A percentile compares a stretch with the other conserved stretches of the same genome.
phyloP scores from a whole-genome alignment of 2,888 invertebrate species.

The Tolmerus cingulatus region DNA sequence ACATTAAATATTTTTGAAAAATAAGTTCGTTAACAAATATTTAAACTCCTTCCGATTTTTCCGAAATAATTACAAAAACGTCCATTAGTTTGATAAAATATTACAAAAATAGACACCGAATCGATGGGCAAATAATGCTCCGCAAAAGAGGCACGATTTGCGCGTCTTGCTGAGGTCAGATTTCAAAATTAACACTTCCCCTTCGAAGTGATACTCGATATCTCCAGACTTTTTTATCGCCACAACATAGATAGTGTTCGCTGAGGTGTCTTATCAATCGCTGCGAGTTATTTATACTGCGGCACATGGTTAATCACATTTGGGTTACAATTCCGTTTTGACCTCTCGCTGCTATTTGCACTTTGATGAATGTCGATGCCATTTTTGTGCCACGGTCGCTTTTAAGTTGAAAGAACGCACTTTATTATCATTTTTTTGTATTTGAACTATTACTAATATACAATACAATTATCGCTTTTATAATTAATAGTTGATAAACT shows the following conservation, averaged over 20 bases:
- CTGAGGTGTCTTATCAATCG: neutral
- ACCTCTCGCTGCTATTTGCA: neutral
- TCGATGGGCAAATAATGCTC: neutral
- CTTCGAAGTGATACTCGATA: neutral
- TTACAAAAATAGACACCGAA: neutral
- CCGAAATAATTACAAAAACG: neutral
- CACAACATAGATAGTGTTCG: neutral
- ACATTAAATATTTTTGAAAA: no score
- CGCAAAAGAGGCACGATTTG: neutral
- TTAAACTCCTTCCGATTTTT: neutral
- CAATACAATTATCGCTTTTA: no score
- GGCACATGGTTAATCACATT: neutral
- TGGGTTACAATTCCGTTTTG: neutral
- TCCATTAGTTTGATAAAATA: neutral
- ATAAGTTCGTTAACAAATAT: neutral
- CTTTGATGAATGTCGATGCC: neutral
- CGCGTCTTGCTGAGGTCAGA: neutral
- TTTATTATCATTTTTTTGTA: neutral
- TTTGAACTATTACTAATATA: neutral
- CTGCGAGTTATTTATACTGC: neutral
- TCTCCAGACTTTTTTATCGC: constrained; percentile 34
- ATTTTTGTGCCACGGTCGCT: neutral
- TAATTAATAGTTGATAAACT: no score
- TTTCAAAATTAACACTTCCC: neutral
- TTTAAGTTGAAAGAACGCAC: neutral